Evolutionary conservation across 2,888 invertebrate genomes (phyloP), one percentile per base, ranked within the genome.

Genomic region (Cantharis flavilabris): DNA sequence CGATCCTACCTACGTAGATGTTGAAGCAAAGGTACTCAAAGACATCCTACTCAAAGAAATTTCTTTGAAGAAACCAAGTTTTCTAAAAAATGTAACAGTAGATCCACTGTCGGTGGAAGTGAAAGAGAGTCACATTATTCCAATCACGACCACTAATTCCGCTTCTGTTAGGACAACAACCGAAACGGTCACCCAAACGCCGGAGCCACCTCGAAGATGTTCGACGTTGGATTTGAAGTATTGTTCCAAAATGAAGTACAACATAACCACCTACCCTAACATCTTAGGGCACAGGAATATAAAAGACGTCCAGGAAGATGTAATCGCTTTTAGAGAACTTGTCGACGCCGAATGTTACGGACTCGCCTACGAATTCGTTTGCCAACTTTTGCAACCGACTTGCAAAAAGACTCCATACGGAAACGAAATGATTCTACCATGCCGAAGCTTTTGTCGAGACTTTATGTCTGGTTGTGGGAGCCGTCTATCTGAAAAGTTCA

Each of bases 341-440:
- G 93, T 97, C 9, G 97, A 97, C 86, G 96, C 96, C 0, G 97
- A 97, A 88, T 97, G 97, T 87, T 97, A 96, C 84, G 91, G 94
- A 80, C 91, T 95, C 82, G 96, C 97, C 1, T 96, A 95, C 88
- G 96, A 97, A 84, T 97, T 97, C 85, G 93, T 97, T 7, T 97
- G 97, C 84, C 94, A 95, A 84, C 90, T 96, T 79, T 89, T 97
- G 69, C 97, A 97, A 86, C 97, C 97, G 0, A 92, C 93, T 0
- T 97, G 97, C 86, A 79, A 86, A 23, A 84, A 84, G 13, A 87
- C 87, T 11, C 85, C 86, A 3, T 86, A 88, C 0, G 91, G 89
- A 70, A 91, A 90, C 70, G 90, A 91, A 26, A 88, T 94, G 76
- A 89, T 94, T 76, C 90, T 94, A 14, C 94, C 96, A 0, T 97